phyloP scores from a whole-genome alignment of 2,113 vertebrate species.

The Melanotaenia duboulayi region DNA sequence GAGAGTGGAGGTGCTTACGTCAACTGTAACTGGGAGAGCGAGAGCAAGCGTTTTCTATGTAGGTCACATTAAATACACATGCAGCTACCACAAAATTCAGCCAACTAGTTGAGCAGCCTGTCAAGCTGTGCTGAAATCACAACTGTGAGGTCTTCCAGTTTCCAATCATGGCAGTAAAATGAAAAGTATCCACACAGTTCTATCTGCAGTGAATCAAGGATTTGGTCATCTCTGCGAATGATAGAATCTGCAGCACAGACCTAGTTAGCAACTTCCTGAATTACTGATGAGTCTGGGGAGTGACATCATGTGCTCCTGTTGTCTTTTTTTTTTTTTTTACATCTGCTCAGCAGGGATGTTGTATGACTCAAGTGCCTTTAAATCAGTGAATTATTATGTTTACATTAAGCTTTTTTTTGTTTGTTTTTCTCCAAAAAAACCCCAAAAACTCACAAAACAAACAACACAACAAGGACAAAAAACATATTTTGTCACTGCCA shows the following conservation, averaged over 20 bases:
- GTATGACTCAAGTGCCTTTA: background rate
- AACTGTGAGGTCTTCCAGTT: slow-evolving; percentile 19
- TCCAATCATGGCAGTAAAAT: background rate
- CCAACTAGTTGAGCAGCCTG: slow-evolving; percentile 47
- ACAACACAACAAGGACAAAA: no score
- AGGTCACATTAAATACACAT: slow-evolving; percentile 83
- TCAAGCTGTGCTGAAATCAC: slow-evolving; percentile 32
- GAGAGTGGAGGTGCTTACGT: slow-evolving; percentile 70
- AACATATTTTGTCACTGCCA: background rate
- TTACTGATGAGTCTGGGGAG: slow-evolving; percentile 43
- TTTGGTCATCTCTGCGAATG: background rate
- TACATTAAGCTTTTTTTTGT: background rate
- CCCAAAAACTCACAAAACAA: no score
- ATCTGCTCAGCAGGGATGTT: background rate
- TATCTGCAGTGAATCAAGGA: background rate
- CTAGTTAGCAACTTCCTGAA: slow-evolving; percentile 23
- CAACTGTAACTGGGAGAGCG: slow-evolving; percentile 83
- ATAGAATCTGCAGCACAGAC: slow-evolving; percentile 17
- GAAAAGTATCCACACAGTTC: background rate
- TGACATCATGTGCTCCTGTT: background rate
- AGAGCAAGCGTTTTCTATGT: slow-evolving; percentile 72
- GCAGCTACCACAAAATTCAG: slow-evolving; percentile 54
- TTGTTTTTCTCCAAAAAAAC: no score
- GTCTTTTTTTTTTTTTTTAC: background rate
- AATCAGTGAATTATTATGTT: background rate